Conservation (phyloP, 2,797 vertebrate species). For the Urosaurus nigricauda region DNA sequence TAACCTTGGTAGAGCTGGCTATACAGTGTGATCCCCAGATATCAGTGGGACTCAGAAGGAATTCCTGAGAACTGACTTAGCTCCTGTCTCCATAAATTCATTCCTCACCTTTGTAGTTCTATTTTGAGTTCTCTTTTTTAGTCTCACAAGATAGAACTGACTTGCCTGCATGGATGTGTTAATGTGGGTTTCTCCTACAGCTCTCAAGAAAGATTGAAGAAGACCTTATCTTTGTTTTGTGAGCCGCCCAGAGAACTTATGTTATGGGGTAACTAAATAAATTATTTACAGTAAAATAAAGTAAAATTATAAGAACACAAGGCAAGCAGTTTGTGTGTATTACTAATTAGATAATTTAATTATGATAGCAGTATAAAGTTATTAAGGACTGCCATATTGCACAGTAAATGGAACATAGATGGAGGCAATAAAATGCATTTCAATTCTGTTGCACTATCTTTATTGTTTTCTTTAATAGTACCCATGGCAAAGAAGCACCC, state of each 20-base stretch:
- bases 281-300: constrained; percentile 10
- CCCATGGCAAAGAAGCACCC: constrained; percentile 67
- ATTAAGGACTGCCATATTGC: constrained; percentile 76
- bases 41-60: not conserved
- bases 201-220: constrained; percentile 56
- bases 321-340: constrained; percentile 75
- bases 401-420: constrained; percentile 75
- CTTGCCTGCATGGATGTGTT: no score
- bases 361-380: constrained; percentile 77
- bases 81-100: not conserved
- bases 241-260: not conserved
- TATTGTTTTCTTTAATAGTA: constrained; percentile 73
- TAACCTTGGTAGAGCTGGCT: not conserved
- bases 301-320: constrained; percentile 65
- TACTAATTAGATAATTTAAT: constrained; percentile 80
- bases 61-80: not conserved
- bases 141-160: not conserved
- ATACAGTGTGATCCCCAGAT: not conserved
- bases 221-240: constrained; percentile 12
- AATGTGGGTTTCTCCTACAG: not conserved
- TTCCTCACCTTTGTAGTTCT: not conserved
- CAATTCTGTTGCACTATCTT: constrained; percentile 76
- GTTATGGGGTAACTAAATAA: not conserved
- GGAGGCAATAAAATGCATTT: constrained; percentile 79
- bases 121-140: not conserved